A percentile compares a stretch with the other conserved stretches of the same genome.
Conservation (phyloP, 23 tunicate species). For the Diplosoma virens region DNA sequence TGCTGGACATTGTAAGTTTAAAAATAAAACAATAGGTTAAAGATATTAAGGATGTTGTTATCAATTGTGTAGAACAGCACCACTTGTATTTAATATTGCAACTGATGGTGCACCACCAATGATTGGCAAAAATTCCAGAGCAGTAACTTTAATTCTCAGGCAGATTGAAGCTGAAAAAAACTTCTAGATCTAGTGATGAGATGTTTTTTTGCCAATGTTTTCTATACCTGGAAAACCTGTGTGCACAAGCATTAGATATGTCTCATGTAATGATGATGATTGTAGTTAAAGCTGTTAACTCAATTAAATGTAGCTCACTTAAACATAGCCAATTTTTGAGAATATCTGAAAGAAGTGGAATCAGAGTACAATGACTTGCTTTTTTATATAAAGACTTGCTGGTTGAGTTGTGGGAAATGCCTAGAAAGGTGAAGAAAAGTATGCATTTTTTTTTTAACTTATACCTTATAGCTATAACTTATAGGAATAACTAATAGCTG, state of each 20-base stretch:
- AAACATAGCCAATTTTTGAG: neutral
- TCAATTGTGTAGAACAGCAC: constrained; percentile 12
- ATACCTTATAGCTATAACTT: too few species aligned
- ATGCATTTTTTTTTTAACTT: too few species aligned
- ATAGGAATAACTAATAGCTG: too few species aligned
- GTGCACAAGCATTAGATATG: neutral
- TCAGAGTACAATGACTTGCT: neutral
- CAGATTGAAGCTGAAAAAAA: constrained; percentile 12
- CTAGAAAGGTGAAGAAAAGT: too few species aligned
- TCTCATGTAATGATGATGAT: neutral
- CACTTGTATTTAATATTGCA: constrained; percentile 9
- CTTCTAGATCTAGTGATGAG: constrained; percentile 7
- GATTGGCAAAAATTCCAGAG: constrained; percentile 29
- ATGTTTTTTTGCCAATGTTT: constrained; percentile 36
- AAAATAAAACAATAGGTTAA: constrained; percentile 16
- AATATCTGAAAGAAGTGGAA: constrained; percentile 8
- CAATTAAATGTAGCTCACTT: neutral
- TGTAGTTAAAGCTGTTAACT: constrained; percentile 9
- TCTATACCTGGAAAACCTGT: constrained; percentile 10
- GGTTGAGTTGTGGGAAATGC: too few species aligned
- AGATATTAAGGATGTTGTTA: constrained; percentile 25
- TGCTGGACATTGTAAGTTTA: constrained; percentile 36
- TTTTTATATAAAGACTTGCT: too few species aligned
- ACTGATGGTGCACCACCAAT: constrained; percentile 28
- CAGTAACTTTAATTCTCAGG: constrained; percentile 30